These are phyloP conservation scores for Lethrus apterus DNA, from an alignment of 1,140 invertebrate species.

Conservation along the genomic window DNA sequence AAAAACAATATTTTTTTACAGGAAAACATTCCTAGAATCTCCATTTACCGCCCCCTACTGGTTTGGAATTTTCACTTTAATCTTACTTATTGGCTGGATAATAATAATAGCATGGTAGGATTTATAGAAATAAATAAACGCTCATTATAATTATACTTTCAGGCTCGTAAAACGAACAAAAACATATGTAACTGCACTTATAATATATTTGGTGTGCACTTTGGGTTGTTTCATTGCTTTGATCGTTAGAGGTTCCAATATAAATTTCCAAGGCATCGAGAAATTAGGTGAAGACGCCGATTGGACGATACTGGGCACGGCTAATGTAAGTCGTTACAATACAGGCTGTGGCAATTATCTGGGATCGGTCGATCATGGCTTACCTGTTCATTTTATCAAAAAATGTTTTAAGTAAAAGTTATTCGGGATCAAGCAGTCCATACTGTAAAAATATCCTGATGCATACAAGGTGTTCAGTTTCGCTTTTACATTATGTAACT, in stretches of 20 bases:
- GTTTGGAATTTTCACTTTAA: constrained; percentile 43
- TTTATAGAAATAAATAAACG: constrained; percentile 1
- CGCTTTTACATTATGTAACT: no score
- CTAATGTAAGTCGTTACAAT: constrained; percentile 29
- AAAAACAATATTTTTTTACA: constrained; percentile 28
- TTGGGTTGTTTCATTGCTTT: constrained; percentile 32
- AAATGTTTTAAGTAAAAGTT: no score
- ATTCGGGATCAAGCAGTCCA: no score
- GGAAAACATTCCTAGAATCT: constrained; percentile 43
- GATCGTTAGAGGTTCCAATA: constrained; percentile 28
- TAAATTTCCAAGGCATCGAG: constrained; percentile 22
- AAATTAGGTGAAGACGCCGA: constrained; percentile 28
- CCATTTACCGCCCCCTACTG: constrained; percentile 43
- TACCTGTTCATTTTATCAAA: no score
- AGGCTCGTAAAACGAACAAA: constrained; percentile 43
- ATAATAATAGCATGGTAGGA: constrained; percentile 43
- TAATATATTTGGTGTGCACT: constrained; percentile 35
- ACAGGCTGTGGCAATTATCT: no score
- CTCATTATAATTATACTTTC: constrained; percentile 20
- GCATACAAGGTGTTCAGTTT: no score
- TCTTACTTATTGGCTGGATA: constrained; percentile 45
- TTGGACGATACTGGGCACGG: constrained; percentile 32
- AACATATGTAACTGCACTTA: constrained; percentile 41
- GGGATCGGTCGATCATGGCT: no score
- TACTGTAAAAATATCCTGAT: no score